Percentiles rank a stretch among this genome's conserved stretches.
Conservation (phyloP, 2,113 vertebrate species). For the Ailuropoda melanoleuca region DNA sequence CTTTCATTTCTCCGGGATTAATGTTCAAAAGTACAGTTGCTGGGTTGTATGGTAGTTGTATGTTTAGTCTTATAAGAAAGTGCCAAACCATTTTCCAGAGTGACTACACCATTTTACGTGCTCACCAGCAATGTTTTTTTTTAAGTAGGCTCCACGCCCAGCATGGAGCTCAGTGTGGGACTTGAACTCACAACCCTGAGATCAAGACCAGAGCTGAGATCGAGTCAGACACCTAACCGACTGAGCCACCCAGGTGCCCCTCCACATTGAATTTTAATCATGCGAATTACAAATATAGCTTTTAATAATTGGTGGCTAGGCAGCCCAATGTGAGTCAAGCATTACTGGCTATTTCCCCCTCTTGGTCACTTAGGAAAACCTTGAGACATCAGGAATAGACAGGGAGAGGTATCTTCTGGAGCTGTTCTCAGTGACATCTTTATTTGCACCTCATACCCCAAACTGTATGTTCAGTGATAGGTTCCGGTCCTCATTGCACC, state of each 20-base stretch:
- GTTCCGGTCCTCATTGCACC: neutral
- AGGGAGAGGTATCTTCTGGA: neutral
- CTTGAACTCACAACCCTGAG: neutral
- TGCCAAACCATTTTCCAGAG: neutral
- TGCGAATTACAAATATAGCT: neutral
- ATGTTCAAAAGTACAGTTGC: neutral
- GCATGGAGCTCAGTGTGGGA: neutral
- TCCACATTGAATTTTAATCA: neutral
- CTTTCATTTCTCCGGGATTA: neutral
- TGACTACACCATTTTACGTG: neutral
- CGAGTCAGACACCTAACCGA: neutral
- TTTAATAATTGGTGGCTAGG: neutral
- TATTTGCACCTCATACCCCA: neutral
- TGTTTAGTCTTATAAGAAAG: conserved; percentile 14
- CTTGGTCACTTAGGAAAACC: neutral
- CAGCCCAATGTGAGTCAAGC: neutral
- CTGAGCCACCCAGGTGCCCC: neutral
- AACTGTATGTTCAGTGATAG: neutral
- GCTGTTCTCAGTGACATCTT: neutral
- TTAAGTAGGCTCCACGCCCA: neutral
- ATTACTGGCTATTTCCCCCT: neutral
- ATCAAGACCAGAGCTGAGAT: neutral
- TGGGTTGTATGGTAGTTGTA: neutral
- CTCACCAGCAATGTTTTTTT: neutral
- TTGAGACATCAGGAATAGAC: neutral